Evolutionary conservation across 2,888 invertebrate species (phyloP), one percentile per base, ranked within the genome.

Genomic region (Agrotis segetum): DNA sequence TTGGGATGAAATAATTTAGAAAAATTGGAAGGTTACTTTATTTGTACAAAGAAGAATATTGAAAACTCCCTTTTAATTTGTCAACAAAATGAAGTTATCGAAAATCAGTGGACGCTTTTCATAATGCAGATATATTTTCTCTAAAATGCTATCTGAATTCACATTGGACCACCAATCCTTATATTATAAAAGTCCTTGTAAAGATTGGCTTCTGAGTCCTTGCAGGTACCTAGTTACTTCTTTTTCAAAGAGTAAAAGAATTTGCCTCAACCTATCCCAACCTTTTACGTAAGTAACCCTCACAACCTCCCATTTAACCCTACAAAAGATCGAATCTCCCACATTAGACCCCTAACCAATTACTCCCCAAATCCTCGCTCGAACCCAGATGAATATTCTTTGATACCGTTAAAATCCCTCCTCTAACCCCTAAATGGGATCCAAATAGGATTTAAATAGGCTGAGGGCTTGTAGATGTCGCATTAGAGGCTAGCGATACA

Each of bases 401-500:
- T 61, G 60, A 77, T 79, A 75, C 80, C 70, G 79, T 81, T 83
- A 84, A 75, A 76, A 74, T 70, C 77, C 63, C 47, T 47, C 49
- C 71, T 71, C 67, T 70, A 73, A 71, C 76, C 84, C 84, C 83
- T 85, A 86, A 82, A 87, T 85, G 85, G 87, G 77, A 76, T 81
- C 83, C 79, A 79, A 79, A 85, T 80, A 78, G 81, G 79, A 79
- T 82, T 86, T 87, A 87, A 89, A 88, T 87, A 85, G 87, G 81
- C 83, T 72, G 76, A 69, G 81, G 59, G 71, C 85, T 68, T 88
- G 90, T 89, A 86, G 82, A 86, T 88, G 91, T 91, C 91, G 88
- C 88, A 89, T 88, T 89, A 88, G 86, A 83, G 67, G 77, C 71
- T 65, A 79, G 71, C 83, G 71, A 81, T 87, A 83, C 88, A 83